Evolutionary conservation across 2,797 vertebrate species (phyloP), one percentile per base, ranked within the genome.

Genomic region (Cryptoprocta ferox): DNA sequence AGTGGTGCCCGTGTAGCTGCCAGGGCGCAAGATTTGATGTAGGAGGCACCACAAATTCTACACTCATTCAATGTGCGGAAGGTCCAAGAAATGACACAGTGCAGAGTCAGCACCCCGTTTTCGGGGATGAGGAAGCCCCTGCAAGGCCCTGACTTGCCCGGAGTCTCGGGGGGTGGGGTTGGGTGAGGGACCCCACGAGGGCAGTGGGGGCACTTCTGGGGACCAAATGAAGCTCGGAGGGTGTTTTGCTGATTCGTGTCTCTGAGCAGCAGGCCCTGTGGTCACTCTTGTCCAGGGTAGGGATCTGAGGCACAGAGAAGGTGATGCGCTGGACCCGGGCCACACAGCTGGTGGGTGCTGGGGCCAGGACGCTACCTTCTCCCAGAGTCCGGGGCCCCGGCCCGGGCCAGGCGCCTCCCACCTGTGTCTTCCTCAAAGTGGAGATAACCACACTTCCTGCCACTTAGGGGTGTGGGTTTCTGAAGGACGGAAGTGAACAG

Each of bases 161-260:
- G 21, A 1, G 24, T 5, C 68, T 35, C 16, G 2, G 12, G 32
- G 65, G 4, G 14, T 3, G 32, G 37, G 13, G 14, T 3, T 24
- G 37, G 13, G 14, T 0, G 30, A 16, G 0, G 0, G 5, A 7
- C 13, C 26, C 37, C 3, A 0, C 0, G 6, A 24, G 4, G 35
- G 26, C 9, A 24, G 50, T 2, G 14, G 19, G 39, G 53, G 37
- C 12, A 4, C 63, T 10, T 79, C 35, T 1, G 30, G 83, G 16
- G 35, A 3, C 71, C 42, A 3, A 56, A 32, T 4, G 0, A 35
- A 42, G 63, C 9, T 0, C 8, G 11, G 71, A n/a, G 65, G 56
- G 18, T 0, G 1, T 28, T 5, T 3, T 0, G 3, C 50, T 28
- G 65, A 11, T 0, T 35, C 65, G 8, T 4, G 32, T 70, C n/a